phyloP scores from a whole-genome alignment of 2,888 invertebrate species.

The Halictus ligatus region DNA sequence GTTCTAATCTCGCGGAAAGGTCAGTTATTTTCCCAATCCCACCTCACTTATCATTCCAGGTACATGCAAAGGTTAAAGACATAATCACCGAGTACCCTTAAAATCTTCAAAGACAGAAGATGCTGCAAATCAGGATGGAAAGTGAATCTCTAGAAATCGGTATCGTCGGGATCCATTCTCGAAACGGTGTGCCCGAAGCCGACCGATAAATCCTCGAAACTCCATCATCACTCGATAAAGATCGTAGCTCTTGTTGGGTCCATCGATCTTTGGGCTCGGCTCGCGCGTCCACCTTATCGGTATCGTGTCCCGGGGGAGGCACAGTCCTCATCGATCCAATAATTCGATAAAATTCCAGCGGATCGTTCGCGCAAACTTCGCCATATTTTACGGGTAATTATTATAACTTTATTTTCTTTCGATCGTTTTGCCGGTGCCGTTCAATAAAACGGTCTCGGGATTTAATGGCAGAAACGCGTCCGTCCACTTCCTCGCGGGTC shows the following conservation, averaged over 20 bases:
- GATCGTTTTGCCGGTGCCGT: conserved; percentile 48
- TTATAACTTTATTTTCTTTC: conserved; percentile 61
- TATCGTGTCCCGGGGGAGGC: conserved; percentile 20
- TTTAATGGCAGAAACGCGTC: conserved; percentile 45
- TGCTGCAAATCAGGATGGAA: too few relatives aligned
- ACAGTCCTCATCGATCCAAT: conserved; percentile 44
- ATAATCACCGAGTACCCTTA: background rate
- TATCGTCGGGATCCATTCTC: conserved; percentile 4
- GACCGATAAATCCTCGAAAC: conserved; percentile 45
- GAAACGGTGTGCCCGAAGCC: background rate
- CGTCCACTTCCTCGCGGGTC: conserved; percentile 37
- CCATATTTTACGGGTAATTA: conserved; percentile 51
- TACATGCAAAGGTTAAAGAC: background rate
- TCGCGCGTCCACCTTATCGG: conserved; percentile 36
- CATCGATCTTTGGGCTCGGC: conserved; percentile 42
- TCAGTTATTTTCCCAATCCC: background rate
- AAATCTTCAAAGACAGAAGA: background rate
- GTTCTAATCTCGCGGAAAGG: background rate
- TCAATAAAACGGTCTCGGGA: conserved; percentile 21
- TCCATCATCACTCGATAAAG: conserved; percentile 64
- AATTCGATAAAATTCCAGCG: conserved; percentile 58
- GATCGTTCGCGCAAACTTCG: conserved; percentile 11
- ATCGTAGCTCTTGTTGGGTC: conserved; percentile 53
- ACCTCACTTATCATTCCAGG: background rate
- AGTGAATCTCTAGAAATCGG: background rate